Evolutionary conservation across 2,113 vertebrate species (phyloP).

Genomic region (Corythornis vintsioides): DNA sequence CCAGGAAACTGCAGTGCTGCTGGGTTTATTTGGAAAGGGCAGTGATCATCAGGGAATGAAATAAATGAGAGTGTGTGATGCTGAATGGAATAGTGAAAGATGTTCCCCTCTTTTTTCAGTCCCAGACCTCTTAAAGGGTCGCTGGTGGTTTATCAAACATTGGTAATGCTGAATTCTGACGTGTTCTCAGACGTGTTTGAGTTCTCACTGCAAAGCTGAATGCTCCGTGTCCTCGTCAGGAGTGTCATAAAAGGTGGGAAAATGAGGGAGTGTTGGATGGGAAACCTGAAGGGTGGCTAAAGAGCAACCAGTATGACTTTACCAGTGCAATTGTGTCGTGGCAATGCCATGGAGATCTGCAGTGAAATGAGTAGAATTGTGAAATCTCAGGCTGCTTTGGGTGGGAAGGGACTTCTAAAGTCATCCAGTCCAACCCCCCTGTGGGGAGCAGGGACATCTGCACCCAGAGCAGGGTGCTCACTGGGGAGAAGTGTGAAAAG

Average conservation of each 20-base stretch:
- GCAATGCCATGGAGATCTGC: not conserved
- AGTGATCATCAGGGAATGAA: not conserved
- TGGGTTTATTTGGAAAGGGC: not conserved
- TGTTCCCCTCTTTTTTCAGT: not conserved
- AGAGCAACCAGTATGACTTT: fast-evolving
- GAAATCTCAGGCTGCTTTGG: not conserved
- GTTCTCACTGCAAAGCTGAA: not conserved
- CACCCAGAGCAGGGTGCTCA: not conserved
- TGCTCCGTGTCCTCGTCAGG: not conserved
- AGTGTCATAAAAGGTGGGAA: not conserved
- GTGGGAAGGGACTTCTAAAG: not conserved
- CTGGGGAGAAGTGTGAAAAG: not conserved
- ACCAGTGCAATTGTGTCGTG: fast-evolving
- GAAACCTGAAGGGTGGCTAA: not conserved
- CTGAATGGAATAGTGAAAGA: not conserved
- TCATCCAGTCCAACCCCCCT: not conserved
- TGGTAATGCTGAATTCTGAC: not conserved
- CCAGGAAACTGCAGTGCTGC: not conserved
- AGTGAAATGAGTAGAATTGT: not conserved
- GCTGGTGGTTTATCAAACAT: not conserved
- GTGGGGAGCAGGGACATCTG: not conserved
- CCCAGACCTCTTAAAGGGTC: not conserved
- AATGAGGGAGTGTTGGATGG: not conserved
- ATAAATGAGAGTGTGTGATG: not conserved
- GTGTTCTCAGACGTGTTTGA: not conserved